These are phyloP conservation scores for Sebastes minor DNA, from an alignment of 2,797 vertebrate genomes.

Conservation along the genomic window DNA sequence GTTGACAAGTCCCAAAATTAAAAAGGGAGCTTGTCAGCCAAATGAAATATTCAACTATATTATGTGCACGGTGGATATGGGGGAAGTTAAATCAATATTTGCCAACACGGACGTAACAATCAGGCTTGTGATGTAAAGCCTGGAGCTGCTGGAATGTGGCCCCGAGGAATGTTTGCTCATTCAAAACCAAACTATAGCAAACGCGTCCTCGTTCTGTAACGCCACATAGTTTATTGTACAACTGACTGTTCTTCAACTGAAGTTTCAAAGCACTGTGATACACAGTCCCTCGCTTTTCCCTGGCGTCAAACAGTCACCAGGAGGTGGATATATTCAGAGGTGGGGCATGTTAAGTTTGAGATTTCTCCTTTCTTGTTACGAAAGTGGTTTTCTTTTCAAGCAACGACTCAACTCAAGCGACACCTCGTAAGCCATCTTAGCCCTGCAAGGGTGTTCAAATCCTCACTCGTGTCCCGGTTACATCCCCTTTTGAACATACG, in stretches of 20 bases:
- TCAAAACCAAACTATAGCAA: background rate
- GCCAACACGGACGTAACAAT: background rate
- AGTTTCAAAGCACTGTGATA: background rate
- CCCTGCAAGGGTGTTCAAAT: slow-evolving; percentile 65
- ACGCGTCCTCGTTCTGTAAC: background rate
- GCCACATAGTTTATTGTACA: background rate
- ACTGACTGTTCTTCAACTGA: background rate
- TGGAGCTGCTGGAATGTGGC: background rate
- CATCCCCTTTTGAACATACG: slow-evolving; percentile 87
- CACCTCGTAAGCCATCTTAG: slow-evolving; percentile 55
- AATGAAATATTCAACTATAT: slow-evolving; percentile 43
- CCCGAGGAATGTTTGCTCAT: background rate
- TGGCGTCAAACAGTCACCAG: slow-evolving; percentile 9
- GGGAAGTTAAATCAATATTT: slow-evolving; percentile 41
- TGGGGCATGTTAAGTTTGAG: slow-evolving; percentile 20
- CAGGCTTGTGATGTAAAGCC: background rate
- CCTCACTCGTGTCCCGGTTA: slow-evolving; percentile 69
- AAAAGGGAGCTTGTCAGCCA: slow-evolving; percentile 28
- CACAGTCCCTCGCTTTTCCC: background rate
- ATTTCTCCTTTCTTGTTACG: slow-evolving; percentile 41
- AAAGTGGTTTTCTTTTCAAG: slow-evolving; percentile 61
- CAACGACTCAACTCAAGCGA: slow-evolving; percentile 47
- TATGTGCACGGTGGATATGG: background rate
- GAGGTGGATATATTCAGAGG: slow-evolving; percentile 26
- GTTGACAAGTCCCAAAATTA: slow-evolving; percentile 42